Percentiles rank a stretch among this genome's conserved stretches.
phyloP scores from a whole-genome alignment of 64 coral and sea anemone species.

The Stylophora pistillata region DNA sequence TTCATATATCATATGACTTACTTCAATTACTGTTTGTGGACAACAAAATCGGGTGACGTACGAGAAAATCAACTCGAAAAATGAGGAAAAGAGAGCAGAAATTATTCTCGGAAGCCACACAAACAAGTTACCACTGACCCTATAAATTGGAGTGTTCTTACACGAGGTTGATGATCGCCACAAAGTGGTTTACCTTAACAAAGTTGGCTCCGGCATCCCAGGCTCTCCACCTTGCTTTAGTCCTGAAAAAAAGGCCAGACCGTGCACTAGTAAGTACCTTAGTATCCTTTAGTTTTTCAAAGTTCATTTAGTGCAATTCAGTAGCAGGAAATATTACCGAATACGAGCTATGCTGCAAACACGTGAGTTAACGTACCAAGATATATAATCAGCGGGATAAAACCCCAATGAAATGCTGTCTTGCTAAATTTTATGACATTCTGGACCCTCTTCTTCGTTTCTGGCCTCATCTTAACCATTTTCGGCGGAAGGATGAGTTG shows the following conservation, averaged over 20 bases:
- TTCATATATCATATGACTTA: too few species aligned
- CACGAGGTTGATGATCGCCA: too few species aligned
- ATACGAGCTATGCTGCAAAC: background rate
- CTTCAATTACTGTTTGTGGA: too few species aligned
- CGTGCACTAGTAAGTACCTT: background rate
- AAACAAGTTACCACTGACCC: background rate
- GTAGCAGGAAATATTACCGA: background rate
- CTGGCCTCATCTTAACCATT: constrained; percentile 63
- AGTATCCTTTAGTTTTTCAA: background rate
- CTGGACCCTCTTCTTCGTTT: constrained; percentile 90
- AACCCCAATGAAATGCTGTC: constrained; percentile 94
- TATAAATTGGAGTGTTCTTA: too few species aligned
- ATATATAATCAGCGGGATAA: constrained; percentile 94
- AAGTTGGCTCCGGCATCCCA: constrained; percentile 94
- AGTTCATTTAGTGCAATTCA: background rate
- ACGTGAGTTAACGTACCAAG: constrained; percentile 46
- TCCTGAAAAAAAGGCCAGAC: constrained; percentile 51
- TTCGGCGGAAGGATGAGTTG: background rate
- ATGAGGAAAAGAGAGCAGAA: too few species aligned
- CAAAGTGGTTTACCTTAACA: constrained; percentile 65
- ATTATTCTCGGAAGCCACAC: too few species aligned
- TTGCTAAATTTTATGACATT: constrained; percentile 76
- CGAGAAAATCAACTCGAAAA: too few species aligned
- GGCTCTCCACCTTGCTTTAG: constrained; percentile 89
- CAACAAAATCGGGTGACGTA: too few species aligned